Conservation (phyloP, 2,797 vertebrate species). For the Aeoliscus strigatus region DNA sequence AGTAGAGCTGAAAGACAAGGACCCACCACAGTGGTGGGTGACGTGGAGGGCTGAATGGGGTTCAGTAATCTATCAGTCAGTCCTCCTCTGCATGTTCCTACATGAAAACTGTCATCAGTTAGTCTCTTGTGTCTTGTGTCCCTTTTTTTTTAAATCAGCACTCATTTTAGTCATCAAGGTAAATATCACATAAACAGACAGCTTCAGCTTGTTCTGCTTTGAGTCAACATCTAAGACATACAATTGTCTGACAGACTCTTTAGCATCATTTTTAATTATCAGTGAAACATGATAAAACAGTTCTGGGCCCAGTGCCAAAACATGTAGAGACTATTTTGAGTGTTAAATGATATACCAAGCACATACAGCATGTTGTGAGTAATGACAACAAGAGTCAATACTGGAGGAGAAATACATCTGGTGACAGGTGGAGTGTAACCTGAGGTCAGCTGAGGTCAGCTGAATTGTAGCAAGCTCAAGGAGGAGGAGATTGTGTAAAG, state of each 20-base stretch:
- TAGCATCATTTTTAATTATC: slow-evolving; percentile 50
- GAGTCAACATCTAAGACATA: slow-evolving; percentile 46
- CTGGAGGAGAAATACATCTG: slow-evolving; percentile 5
- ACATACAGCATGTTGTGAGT: slow-evolving; percentile 4
- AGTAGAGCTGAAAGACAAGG: slow-evolving; percentile 11
- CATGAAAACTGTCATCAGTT: slow-evolving; percentile 27
- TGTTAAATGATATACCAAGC: slow-evolving; percentile 20
- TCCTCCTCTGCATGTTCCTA: slow-evolving; percentile 13
- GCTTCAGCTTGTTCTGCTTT: slow-evolving; percentile 25
- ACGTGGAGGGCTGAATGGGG: slow-evolving; percentile 17
- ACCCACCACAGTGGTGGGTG: slow-evolving; percentile 1
- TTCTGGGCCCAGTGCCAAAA: slow-evolving; percentile 33
- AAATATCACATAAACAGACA: slow-evolving; percentile 47
- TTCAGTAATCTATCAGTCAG: slow-evolving; percentile 36
- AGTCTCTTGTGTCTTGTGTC: slow-evolving; percentile 12
- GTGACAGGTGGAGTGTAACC: slow-evolving; percentile 37
- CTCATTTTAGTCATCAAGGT: slow-evolving; percentile 52
- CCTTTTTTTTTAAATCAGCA: slow-evolving; percentile 20
- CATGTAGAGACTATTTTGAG: slow-evolving; percentile 22
- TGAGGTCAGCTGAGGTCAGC: slow-evolving; percentile 51
- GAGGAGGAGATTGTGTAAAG: slow-evolving; percentile 38
- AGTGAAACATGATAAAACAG: slow-evolving; percentile 29
- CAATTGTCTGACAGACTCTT: slow-evolving; percentile 38
- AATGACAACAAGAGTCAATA: slow-evolving; percentile 38
- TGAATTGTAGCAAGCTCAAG: slow-evolving; percentile 29